Base-by-base conservation (phyloP, 2,797 vertebrate genomes). In the Sebastes ruberrimus region DNA sequence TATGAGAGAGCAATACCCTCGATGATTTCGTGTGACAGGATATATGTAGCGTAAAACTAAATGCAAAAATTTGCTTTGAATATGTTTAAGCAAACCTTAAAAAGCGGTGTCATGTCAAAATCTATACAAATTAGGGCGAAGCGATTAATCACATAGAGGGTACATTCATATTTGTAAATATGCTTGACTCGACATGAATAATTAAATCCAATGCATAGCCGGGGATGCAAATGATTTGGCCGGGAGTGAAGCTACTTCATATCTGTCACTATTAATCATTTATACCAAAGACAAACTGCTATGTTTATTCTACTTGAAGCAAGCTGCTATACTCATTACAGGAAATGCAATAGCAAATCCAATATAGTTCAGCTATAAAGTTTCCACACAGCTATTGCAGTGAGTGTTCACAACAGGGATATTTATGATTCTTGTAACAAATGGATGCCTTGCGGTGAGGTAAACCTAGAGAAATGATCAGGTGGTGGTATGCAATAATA, bases 261-360 rank as follows among this genome's bases (percentile, higher is more conserved):
- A 90, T 89, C 81, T 86, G 90, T 93, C 91, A 88, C 88, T 73
- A 84, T 92, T 85, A 93, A 93, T 90, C 78, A 91, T 85, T 85
- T 80, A 88, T 61, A 82, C 73, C 74, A 82, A 86, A 90, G 86
- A 89, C 75, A 90, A 86, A 86, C 82, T 80, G 80, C 72, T 66
- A 59, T 68, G 84, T 86, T 90, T 53, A 86, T 85, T 89, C 74
- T 64, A 83, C 84, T 87, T 82, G 81, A 88, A 83, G 84, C 70
- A 73, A 81, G 80, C 79, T 59, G 69, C 75, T 84, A 22, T 60
- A 67, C 74, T 86, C 78, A 88, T 90, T 89, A 84, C 71, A 86
- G 86, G 76, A 82, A 86, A 89, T 81, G 83, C 70, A 81, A 79
- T 62, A 66, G 86, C 81, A 86, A 80, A 88, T 82, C 79, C 83